phyloP scores from a whole-genome alignment of 2,797 vertebrate genomes.

The Lutjanus argentimaculatus region DNA sequence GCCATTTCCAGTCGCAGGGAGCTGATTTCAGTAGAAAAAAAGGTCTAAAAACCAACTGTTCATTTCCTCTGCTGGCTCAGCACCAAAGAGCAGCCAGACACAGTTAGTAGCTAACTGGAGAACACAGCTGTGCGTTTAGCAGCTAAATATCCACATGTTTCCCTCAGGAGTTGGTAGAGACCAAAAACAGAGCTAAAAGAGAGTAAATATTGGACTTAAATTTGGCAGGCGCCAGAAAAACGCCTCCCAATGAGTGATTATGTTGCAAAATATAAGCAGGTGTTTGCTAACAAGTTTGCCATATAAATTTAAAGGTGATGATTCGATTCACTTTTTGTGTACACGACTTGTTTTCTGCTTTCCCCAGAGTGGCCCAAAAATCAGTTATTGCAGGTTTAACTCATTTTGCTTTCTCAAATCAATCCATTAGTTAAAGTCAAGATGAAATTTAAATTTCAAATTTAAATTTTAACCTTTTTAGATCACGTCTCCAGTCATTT shows the following conservation, averaged over 20 bases:
- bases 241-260: no score
- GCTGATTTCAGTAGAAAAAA: background rate
- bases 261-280: background rate
- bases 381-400: background rate
- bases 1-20: background rate
- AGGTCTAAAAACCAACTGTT: background rate
- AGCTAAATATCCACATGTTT: background rate
- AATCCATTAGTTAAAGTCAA: background rate
- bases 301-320: background rate
- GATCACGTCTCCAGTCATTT: background rate
- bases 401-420: background rate
- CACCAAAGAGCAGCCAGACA: background rate
- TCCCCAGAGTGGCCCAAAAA: background rate
- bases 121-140: background rate
- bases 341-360: background rate
- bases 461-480: no score
- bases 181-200: conserved; percentile 6
- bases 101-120: no score
- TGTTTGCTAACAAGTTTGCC: background rate
- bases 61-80: background rate
- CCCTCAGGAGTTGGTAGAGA: background rate
- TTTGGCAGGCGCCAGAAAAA: background rate
- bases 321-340: background rate
- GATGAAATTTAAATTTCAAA: no score
- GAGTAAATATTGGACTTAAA: background rate